Percentiles rank a stretch among this genome's conserved stretches.
Evolutionary conservation across 2,888 invertebrate species (phyloP).

Genomic region (Orthosia gracilis): DNA sequence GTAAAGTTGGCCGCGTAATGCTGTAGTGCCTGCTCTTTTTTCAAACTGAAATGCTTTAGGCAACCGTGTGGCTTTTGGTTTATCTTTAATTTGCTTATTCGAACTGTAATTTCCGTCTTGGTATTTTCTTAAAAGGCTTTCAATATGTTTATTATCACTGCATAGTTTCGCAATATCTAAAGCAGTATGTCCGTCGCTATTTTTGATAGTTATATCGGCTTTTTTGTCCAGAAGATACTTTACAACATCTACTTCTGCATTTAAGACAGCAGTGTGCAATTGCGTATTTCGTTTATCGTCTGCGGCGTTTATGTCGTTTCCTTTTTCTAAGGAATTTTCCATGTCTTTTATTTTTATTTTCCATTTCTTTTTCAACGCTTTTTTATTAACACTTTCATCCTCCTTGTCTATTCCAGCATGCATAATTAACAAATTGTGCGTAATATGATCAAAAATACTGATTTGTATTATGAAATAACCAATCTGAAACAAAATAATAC

Average conservation of each 20-base stretch:
- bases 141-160: conserved; percentile 13
- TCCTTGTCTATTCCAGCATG: no score
- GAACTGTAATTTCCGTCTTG: no score
- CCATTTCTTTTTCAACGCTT: conserved; percentile 5
- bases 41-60: no score
- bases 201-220: conserved; percentile 47
- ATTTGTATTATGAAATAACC: no score
- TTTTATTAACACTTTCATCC: no score
- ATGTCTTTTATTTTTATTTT: conserved; percentile 48
- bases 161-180: conserved; percentile 51
- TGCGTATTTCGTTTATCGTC: conserved; percentile 60
- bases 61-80: neutral
- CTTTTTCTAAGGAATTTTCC: conserved; percentile 43
- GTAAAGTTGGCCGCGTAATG: conserved; percentile 57
- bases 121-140: neutral
- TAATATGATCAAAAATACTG: no score
- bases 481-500: no score
- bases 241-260: conserved; percentile 49
- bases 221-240: conserved; percentile 51
- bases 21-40: conserved; percentile 49
- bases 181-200: conserved; percentile 55
- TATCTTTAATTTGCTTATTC: neutral
- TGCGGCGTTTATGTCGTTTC: conserved; percentile 62
- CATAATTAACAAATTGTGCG: no score
- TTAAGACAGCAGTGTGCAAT: conserved; percentile 60